phyloP scores from a whole-genome alignment of 2,888 invertebrate genomes.

The Diadegma fenestrale region DNA sequence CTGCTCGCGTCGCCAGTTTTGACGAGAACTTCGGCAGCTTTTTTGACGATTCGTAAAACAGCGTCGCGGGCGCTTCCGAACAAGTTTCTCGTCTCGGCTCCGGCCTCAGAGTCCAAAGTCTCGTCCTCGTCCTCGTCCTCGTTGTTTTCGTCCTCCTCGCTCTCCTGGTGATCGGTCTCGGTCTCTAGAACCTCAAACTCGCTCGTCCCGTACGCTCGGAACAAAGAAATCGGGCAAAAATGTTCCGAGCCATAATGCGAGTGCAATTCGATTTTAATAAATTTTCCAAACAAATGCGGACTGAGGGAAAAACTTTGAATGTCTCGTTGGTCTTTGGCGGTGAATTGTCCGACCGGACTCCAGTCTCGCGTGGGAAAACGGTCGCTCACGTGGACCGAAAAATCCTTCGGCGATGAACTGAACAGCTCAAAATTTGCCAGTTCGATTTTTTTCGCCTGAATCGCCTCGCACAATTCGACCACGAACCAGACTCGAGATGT shows the following conservation, averaged over 20 bases:
- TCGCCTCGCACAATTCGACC: slow-evolving; percentile 98
- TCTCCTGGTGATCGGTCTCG: slow-evolving; percentile 87
- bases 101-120: slow-evolving; percentile 85
- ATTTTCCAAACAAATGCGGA: slow-evolving; percentile 94
- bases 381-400: slow-evolving; percentile 95
- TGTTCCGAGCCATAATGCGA: slow-evolving; percentile 99
- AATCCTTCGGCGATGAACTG: slow-evolving; percentile 97
- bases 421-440: slow-evolving; percentile 99
- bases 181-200: slow-evolving; percentile 96
- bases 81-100: slow-evolving; percentile 89
- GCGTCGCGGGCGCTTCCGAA: slow-evolving; percentile 96
- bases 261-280: slow-evolving; percentile 95
- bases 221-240: slow-evolving; percentile 98
- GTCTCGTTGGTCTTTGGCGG: slow-evolving; percentile 94
- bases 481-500: slow-evolving; percentile 97
- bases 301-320: slow-evolving; percentile 94
- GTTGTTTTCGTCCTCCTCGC: slow-evolving; percentile 85
- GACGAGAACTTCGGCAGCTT: slow-evolving; percentile 94
- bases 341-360: slow-evolving; percentile 94
- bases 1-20: slow-evolving; percentile 88
- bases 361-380: slow-evolving; percentile 96
- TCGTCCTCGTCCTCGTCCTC: slow-evolving; percentile 87
- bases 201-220: slow-evolving; percentile 96
- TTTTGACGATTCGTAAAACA: slow-evolving; percentile 96
- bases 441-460: slow-evolving; percentile 97